These are phyloP conservation scores for Gephyroberyx darwinii DNA, from an alignment of 2,797 vertebrate genomes.

Conservation along the genomic window DNA sequence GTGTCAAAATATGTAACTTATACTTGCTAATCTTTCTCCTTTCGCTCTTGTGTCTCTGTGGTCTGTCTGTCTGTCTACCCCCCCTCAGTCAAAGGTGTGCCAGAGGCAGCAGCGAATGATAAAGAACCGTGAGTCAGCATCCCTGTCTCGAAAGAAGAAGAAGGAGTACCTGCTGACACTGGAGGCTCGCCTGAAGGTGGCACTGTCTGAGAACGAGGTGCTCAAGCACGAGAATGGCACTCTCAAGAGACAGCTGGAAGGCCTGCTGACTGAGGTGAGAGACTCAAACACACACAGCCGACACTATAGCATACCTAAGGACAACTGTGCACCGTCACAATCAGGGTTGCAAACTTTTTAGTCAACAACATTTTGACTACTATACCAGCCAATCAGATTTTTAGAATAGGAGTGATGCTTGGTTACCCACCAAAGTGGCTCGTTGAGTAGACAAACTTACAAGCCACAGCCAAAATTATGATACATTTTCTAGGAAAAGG, in stretches of 20 bases:
- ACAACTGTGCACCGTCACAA: not conserved
- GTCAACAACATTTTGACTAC: no score
- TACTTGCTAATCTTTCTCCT: not conserved
- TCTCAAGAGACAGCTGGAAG: constrained; percentile 91
- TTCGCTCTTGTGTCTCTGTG: constrained; percentile 2
- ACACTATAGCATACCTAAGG: not conserved
- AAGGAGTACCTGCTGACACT: constrained; percentile 93
- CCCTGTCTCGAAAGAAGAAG: constrained; percentile 94
- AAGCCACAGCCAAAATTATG: no score
- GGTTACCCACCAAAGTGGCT: no score
- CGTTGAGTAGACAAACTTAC: no score
- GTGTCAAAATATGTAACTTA: not conserved
- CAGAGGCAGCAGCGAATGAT: constrained; percentile 96
- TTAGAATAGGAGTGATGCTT: no score
- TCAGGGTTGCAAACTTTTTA: not conserved
- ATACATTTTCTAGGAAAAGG: no score
- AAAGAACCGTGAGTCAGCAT: constrained; percentile 96
- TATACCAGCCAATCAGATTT: no score
- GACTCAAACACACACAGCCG: not conserved
- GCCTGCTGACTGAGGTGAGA: constrained; percentile 89
- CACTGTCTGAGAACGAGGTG: constrained; percentile 89
- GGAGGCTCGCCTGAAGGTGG: constrained; percentile 88
- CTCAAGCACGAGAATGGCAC: constrained; percentile 93
- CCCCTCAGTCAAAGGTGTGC: constrained; percentile 83
- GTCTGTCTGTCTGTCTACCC: constrained; percentile 21